phyloP scores from a whole-genome alignment of 2,797 vertebrate species.

The Xyrichtys novacula region DNA sequence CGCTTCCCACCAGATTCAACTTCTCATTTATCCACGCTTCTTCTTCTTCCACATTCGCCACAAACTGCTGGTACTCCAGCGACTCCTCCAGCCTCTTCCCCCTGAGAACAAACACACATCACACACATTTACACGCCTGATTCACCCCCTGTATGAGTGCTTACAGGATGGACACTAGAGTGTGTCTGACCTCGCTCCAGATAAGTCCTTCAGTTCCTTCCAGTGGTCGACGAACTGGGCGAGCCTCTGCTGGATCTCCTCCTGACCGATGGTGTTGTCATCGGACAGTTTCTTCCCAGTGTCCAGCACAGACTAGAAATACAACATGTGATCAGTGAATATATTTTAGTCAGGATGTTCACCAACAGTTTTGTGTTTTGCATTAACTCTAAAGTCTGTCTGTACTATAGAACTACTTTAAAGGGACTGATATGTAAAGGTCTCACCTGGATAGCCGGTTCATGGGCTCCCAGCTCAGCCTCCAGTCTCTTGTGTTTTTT shows the following conservation, averaged over 20 bases:
- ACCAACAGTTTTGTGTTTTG: no score
- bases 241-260: slow-evolving; percentile 98
- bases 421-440: no score
- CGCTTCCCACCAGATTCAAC: slow-evolving; percentile 96
- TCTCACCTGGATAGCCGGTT: slow-evolving; percentile 95
- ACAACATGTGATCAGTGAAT: not conserved
- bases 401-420: no score
- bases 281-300: slow-evolving; percentile 96
- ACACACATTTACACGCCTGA: not conserved
- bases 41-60: slow-evolving; percentile 98
- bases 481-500: slow-evolving; percentile 99
- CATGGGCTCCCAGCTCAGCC: slow-evolving; percentile 95
- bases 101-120: slow-evolving; percentile 71
- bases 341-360: not conserved
- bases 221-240: slow-evolving; percentile 98
- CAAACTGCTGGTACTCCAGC: slow-evolving; percentile 98
- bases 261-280: slow-evolving; percentile 98
- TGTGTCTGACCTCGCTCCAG: slow-evolving; percentile 88
- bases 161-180: no score
- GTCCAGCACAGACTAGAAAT: slow-evolving; percentile 92
- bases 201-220: slow-evolving; percentile 95
- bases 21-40: slow-evolving; percentile 99
- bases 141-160: not conserved
- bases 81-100: slow-evolving; percentile 97
- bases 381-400: not conserved